These are phyloP conservation scores for Nemopilema nomurai DNA, from an alignment of 30 jellyfish, hydroid and myxozoan genomes.

Conservation along the genomic window DNA sequence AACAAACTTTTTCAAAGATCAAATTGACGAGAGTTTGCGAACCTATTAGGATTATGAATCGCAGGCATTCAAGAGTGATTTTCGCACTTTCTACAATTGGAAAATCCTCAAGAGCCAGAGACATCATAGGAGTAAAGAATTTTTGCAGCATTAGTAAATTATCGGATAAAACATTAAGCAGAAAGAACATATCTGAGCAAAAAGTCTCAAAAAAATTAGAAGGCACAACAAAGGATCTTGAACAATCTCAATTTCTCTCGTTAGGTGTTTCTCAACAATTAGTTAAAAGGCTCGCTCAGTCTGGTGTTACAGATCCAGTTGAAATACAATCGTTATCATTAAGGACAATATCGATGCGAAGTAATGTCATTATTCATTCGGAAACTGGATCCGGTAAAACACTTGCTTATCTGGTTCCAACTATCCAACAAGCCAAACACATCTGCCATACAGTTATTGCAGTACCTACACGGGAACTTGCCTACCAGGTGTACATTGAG, in stretches of 20 bases:
- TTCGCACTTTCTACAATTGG: neutral
- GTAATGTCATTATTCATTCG: constrained; percentile 73
- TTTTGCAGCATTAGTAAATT: neutral
- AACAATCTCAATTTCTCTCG: constrained; percentile 17
- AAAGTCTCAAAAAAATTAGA: neutral
- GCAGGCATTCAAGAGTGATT: neutral
- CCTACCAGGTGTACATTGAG: constrained; percentile 88
- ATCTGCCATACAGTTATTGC: constrained; percentile 70
- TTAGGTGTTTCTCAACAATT: constrained; percentile 45
- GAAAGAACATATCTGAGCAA: neutral
- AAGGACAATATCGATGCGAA: constrained; percentile 44
- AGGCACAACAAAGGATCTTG: constrained; percentile 21
- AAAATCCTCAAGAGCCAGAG: neutral
- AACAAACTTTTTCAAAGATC: neutral
- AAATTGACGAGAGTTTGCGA: neutral
- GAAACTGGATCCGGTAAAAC: constrained; percentile 98
- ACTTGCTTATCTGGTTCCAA: constrained; percentile 81
- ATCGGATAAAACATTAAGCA: neutral
- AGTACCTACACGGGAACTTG: constrained; percentile 96
- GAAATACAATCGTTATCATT: constrained; percentile 68
- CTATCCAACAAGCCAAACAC: constrained; percentile 65
- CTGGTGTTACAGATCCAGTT: constrained; percentile 65
- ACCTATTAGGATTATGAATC: neutral
- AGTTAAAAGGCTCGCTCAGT: constrained; percentile 6
- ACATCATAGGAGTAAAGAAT: neutral